Evolutionary conservation across 2,797 vertebrate species (phyloP).

Genomic region (Macropodus opercularis): DNA sequence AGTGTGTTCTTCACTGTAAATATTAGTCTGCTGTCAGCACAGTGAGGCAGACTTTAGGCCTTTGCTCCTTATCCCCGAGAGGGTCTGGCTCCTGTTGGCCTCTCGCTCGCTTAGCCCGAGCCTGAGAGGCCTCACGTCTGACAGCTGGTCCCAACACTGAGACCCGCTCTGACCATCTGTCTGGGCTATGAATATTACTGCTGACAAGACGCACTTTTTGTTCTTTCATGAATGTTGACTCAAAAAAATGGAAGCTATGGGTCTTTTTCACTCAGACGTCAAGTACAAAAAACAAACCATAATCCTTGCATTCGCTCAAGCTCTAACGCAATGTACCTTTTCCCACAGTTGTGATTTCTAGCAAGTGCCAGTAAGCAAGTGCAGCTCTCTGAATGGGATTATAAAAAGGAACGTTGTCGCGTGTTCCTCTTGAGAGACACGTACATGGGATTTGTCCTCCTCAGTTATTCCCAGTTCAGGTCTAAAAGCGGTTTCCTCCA

Average conservation of each 20-base stretch:
- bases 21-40: slow-evolving; percentile 37
- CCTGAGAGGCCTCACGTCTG: slow-evolving; percentile 51
- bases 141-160: slow-evolving; percentile 64
- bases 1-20: slow-evolving; percentile 31
- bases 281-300: too few species aligned
- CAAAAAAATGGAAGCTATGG: too few species aligned
- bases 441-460: slow-evolving; percentile 41
- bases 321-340: too few species aligned
- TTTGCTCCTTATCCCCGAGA: slow-evolving; percentile 20
- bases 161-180: slow-evolving; percentile 66
- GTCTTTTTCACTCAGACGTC: too few species aligned
- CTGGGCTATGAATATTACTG: slow-evolving; percentile 28
- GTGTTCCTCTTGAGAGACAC: slow-evolving; percentile 42
- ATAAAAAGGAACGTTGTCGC: slow-evolving; percentile 35
- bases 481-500: slow-evolving; percentile 42
- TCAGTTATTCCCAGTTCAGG: slow-evolving; percentile 41
- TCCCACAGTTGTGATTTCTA: neutral
- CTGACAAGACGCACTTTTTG: slow-evolving; percentile 43
- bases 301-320: too few species aligned
- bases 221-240: slow-evolving; percentile 5
- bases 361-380: slow-evolving; percentile 6
- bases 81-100: slow-evolving; percentile 28
- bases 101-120: slow-evolving; percentile 30
- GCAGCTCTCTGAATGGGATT: slow-evolving; percentile 30
- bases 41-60: slow-evolving; percentile 37